Percentiles rank a stretch among this genome's conserved stretches.
phyloP scores from a whole-genome alignment of 2,797 vertebrate genomes.

The Setipinna tenuifilis region DNA sequence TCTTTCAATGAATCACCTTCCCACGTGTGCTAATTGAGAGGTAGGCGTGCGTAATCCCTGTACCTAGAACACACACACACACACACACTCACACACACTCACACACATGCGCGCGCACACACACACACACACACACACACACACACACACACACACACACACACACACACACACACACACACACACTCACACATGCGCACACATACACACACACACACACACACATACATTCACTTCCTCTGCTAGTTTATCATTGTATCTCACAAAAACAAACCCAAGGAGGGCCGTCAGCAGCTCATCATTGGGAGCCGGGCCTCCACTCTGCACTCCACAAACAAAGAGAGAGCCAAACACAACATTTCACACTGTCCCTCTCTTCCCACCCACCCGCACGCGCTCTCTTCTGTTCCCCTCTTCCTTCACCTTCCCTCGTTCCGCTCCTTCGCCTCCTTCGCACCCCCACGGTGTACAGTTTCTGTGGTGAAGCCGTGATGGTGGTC shows the following conservation, averaged over 20 bases:
- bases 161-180: not conserved
- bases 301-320: not conserved
- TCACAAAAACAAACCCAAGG: not conserved
- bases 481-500: not conserved
- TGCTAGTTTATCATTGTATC: not conserved
- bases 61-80: not conserved
- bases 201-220: not conserved
- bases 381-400: not conserved
- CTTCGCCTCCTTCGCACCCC: not conserved
- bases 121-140: not conserved
- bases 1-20: not conserved
- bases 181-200: not conserved
- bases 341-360: not conserved
- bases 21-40: not conserved
- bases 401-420: not conserved
- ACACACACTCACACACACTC: not conserved
- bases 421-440: not conserved
- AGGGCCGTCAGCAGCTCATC: not conserved
- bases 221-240: not conserved
- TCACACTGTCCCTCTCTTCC: not conserved
- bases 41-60: not conserved
- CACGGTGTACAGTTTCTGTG: not conserved
- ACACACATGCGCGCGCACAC: not conserved
- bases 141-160: not conserved
- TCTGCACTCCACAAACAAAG: not conserved